These are phyloP conservation scores for Bursaphelenchus okinawaensis DNA, from an alignment of 2,888 invertebrate species.

Conservation along the genomic window DNA sequence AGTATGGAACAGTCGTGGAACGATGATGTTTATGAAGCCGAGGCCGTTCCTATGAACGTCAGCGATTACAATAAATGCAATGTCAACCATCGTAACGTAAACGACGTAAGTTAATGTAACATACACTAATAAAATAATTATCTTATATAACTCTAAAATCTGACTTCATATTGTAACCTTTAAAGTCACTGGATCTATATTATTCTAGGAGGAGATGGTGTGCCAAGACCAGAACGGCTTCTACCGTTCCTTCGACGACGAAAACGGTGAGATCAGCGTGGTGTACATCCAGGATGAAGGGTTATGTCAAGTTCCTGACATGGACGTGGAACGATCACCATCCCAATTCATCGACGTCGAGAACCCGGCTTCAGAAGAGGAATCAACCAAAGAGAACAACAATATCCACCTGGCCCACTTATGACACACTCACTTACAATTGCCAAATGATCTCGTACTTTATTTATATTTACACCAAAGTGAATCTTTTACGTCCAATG, in stretches of 20 bases:
- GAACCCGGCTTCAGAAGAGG: background rate
- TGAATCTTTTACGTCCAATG: background rate
- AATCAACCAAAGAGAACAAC: background rate
- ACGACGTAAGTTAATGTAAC: background rate
- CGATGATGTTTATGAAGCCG: slow-evolving; percentile 5
- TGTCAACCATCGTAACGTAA: background rate
- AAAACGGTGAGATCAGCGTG: background rate
- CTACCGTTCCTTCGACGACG: background rate
- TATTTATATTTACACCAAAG: background rate
- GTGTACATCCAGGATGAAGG: background rate
- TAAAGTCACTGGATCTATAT: background rate
- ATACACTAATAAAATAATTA: too few species aligned
- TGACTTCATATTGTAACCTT: too few species aligned
- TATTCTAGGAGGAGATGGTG: background rate
- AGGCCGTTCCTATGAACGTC: background rate
- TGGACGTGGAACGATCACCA: background rate
- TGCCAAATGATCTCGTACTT: background rate
- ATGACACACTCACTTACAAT: background rate
- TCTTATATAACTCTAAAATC: too few species aligned
- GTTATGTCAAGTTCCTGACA: background rate
- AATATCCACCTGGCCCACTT: background rate
- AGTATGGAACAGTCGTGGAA: slow-evolving; percentile 7
- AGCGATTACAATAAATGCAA: background rate
- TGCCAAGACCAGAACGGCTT: background rate
- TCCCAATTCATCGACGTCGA: background rate